Evolutionary conservation across 2,113 vertebrate genomes (phyloP).

Genomic region (Orycteropus afer): DNA sequence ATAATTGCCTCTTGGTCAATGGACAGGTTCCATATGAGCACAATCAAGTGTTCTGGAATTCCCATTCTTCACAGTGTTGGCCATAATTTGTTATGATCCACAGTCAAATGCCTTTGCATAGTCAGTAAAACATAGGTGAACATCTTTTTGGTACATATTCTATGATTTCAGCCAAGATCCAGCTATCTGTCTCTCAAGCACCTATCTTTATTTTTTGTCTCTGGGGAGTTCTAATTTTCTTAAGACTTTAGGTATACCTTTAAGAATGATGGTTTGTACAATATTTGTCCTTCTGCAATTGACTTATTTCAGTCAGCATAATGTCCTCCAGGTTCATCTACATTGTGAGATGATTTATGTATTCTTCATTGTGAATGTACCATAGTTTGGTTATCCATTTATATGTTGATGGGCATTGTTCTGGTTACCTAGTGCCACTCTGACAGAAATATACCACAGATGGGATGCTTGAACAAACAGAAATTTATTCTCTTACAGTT

Average conservation of each 20-base stretch:
- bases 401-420: too few relatives aligned
- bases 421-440: too few relatives aligned
- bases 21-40: neutral
- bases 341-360: too few relatives aligned
- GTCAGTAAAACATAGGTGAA: neutral
- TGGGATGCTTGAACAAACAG: too few relatives aligned
- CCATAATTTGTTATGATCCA: neutral
- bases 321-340: too few relatives aligned
- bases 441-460: too few relatives aligned
- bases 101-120: neutral
- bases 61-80: neutral
- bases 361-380: too few relatives aligned
- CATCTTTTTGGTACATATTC: neutral
- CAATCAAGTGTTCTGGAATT: neutral
- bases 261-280: neutral
- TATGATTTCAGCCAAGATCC: neutral
- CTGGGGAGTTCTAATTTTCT: neutral
- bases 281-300: too few relatives aligned
- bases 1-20: too few relatives aligned
- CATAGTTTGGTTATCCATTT: too few relatives aligned
- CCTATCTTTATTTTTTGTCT: neutral
- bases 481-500: too few relatives aligned
- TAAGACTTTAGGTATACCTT: conserved; percentile 27
- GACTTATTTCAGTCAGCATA: too few relatives aligned
- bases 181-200: neutral